Percentiles rank a stretch among this genome's conserved stretches.
These are phyloP conservation scores for Lanistes nyassanus DNA, from an alignment of 1,140 invertebrate species.

Conservation along the genomic window DNA sequence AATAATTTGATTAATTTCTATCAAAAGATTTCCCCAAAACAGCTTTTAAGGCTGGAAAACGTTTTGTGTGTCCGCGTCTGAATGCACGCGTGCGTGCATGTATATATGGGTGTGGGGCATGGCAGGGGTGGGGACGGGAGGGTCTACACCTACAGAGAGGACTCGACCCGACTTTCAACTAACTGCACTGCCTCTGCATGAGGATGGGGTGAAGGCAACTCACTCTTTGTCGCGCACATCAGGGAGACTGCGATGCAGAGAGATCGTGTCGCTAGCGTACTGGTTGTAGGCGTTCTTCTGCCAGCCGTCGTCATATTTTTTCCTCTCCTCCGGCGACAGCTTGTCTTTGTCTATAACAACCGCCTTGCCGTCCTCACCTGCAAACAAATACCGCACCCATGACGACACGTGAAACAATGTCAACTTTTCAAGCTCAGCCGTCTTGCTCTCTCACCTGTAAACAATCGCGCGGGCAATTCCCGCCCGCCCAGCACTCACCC, in stretches of 20 bases:
- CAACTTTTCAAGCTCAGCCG: too few relatives aligned
- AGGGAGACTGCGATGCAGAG: slow-evolving; percentile 89
- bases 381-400: slow-evolving; percentile 9
- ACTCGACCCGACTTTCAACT: too few relatives aligned
- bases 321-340: slow-evolving; percentile 83
- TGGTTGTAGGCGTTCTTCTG: slow-evolving; percentile 99
- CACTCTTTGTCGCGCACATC: slow-evolving; percentile 95
- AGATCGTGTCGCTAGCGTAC: slow-evolving; percentile 97
- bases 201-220: slow-evolving; percentile 71
- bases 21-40: too few relatives aligned
- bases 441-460: too few relatives aligned
- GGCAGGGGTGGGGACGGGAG: slow-evolving; percentile 4
- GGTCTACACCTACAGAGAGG: not conserved
- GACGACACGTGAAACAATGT: too few relatives aligned
- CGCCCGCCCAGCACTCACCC: too few relatives aligned
- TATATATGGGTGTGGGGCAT: not conserved
- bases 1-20: too few relatives aligned
- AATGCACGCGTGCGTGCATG: slow-evolving; percentile 7
- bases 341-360: slow-evolving; percentile 84
- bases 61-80: too few relatives aligned
- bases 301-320: slow-evolving; percentile 94
- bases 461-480: too few relatives aligned
- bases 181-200: too few relatives aligned
- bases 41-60: too few relatives aligned
- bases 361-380: slow-evolving; percentile 85